Percentiles rank a stretch among this genome's conserved stretches.
Conservation (phyloP, 2,888 invertebrate genomes). For the Melolontha melolontha region DNA sequence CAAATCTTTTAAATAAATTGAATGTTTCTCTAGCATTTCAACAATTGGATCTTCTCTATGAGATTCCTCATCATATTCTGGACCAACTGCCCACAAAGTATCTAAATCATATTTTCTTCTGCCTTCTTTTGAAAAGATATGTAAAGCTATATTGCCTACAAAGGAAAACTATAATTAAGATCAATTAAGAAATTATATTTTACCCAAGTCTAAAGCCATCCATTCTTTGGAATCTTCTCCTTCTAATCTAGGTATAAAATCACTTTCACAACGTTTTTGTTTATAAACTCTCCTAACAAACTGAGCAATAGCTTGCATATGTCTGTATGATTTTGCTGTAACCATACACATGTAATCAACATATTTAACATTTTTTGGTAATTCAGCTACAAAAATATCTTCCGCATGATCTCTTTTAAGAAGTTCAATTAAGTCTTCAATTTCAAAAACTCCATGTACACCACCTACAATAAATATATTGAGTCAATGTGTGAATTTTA, state of each 20-base stretch:
- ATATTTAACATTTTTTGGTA: constrained; percentile 82
- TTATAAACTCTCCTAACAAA: constrained; percentile 84
- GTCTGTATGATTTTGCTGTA: constrained; percentile 78
- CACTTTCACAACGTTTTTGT: constrained; percentile 72
- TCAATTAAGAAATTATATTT: constrained; percentile 1
- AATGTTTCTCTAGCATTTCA: constrained; percentile 77
- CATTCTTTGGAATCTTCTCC: constrained; percentile 83
- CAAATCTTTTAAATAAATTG: constrained; percentile 73
- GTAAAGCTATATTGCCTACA: constrained; percentile 91
- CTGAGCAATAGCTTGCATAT: constrained; percentile 79
- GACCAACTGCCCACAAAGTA: constrained; percentile 90
- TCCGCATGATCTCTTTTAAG: constrained; percentile 81
- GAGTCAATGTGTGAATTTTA: not conserved
- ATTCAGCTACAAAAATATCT: constrained; percentile 83
- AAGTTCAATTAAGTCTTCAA: constrained; percentile 85
- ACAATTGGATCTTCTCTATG: constrained; percentile 72
- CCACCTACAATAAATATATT: constrained; percentile 75
- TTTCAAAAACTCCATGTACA: constrained; percentile 84
- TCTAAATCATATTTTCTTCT: constrained; percentile 88
- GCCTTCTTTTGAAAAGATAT: constrained; percentile 81
- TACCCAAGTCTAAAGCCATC: constrained; percentile 93
- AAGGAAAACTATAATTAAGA: constrained; percentile 51
- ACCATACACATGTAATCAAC: constrained; percentile 88
- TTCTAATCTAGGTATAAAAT: constrained; percentile 81
- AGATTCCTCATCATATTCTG: constrained; percentile 79